Evolutionary conservation across 1,140 invertebrate species (phyloP), one percentile per base, ranked within the genome.

Genomic region (Sycophila sp.): DNA sequence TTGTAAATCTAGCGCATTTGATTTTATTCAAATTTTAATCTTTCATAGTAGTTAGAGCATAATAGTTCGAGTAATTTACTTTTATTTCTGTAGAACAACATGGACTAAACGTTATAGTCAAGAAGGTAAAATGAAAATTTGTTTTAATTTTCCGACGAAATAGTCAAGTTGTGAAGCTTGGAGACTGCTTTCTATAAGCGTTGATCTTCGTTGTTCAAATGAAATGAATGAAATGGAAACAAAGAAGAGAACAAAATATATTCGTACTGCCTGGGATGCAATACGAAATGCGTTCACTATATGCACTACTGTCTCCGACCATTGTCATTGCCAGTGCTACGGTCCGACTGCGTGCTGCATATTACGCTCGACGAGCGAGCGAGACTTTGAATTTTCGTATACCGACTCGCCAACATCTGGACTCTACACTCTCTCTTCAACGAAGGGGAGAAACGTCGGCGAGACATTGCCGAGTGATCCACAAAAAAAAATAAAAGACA

Each of bases 191-290:
- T 69, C 67, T 55, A 55, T 69, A 63, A 45, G 58, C 38, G 49
- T 69, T 62, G 24, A 60, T 62, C 58, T 63, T 69, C 59, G 67
- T 59, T 69, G 66, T 69, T 68, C 22, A 42, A 36, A 34, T 62
- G 6, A 45, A 71, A 53, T 11, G 19, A 47, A 22, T 17, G 19
- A 19, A 45, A 45, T 2, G 13, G 24, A 53, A 66, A 75, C 73
- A 71, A 26, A 15, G 34, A 72, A 45, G 64, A 75, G 34, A 67
- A 58, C 67, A 74, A 75, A 40, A n/a, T 49, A 73, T 24, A 74
- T 73, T 66, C 65, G 69, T 74, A 77, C 74, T 78, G 74, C 71
- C 73, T 56, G 36, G 24, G 71, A 76, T 47, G 59, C 67, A 69
- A 77, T 56, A 28, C 71, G 66, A 60, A 69, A 19, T 77, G 30